These are phyloP conservation scores for Bombus picipes DNA, from an alignment of 1,140 invertebrate genomes.

Conservation along the genomic window DNA sequence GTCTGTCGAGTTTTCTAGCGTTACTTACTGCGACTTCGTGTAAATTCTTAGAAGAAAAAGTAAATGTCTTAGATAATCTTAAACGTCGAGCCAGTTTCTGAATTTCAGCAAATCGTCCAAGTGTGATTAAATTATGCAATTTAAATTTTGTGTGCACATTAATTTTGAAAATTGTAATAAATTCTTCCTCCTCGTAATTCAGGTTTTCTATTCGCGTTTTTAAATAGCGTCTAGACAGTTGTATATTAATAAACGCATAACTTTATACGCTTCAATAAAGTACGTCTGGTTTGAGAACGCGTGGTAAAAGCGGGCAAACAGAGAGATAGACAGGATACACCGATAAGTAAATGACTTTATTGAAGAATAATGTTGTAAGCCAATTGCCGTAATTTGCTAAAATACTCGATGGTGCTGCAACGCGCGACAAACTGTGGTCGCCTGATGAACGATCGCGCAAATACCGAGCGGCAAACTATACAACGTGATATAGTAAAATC, in stretches of 20 bases:
- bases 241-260: background rate
- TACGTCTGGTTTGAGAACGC: constrained; percentile 27
- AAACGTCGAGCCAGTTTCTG: background rate
- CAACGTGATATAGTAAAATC: background rate
- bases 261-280: constrained; percentile 9
- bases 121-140: too few species aligned
- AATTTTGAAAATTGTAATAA: background rate
- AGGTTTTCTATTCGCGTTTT: background rate
- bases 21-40: too few species aligned
- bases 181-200: background rate
- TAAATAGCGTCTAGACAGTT: constrained; percentile 2
- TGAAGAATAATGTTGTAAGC: constrained; percentile 30
- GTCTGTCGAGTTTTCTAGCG: too few species aligned
- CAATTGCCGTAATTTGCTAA: constrained; percentile 49
- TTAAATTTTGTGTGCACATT: background rate
- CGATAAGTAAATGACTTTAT: constrained; percentile 57
- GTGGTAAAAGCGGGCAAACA: constrained; percentile 27
- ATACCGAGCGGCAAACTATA: constrained; percentile 9
- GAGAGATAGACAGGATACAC: constrained; percentile 24
- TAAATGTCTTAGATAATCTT: too few species aligned
- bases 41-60: too few species aligned
- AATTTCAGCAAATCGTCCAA: background rate
- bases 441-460: constrained; percentile 25
- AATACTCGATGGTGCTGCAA: constrained; percentile 21
- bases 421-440: constrained; percentile 31